phyloP scores from a whole-genome alignment of 2,888 invertebrate genomes.

The Euclidia mi region DNA sequence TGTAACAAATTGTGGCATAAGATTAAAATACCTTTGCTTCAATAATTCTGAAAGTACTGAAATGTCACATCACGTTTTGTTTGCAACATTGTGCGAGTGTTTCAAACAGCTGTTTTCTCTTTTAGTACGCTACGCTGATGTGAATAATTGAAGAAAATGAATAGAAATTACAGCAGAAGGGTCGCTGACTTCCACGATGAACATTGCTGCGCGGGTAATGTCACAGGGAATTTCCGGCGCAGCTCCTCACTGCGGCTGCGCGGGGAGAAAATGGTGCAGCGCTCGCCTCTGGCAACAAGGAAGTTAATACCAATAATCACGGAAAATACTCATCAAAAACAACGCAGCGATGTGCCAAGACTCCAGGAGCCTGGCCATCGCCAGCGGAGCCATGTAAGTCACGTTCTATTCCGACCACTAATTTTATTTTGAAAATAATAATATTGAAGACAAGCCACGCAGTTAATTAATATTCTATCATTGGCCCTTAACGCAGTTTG shows the following conservation, averaged over 20 bases:
- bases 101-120: slow-evolving; percentile 75
- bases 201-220: slow-evolving; percentile 87
- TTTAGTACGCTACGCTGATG: slow-evolving; percentile 82
- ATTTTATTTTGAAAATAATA: slow-evolving; percentile 50
- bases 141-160: slow-evolving; percentile 84
- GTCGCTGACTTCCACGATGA: slow-evolving; percentile 85
- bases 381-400: slow-evolving; percentile 90
- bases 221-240: slow-evolving; percentile 90
- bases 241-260: slow-evolving; percentile 92
- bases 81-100: slow-evolving; percentile 29
- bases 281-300: slow-evolving; percentile 87
- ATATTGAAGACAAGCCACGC: slow-evolving; percentile 61
- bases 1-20: too few species aligned
- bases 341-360: slow-evolving; percentile 84
- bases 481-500: slow-evolving; percentile 12
- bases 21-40: not conserved
- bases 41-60: slow-evolving; percentile 19
- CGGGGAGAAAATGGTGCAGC: slow-evolving; percentile 90
- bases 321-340: slow-evolving; percentile 89
- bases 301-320: slow-evolving; percentile 91
- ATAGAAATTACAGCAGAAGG: slow-evolving; percentile 81
- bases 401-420: slow-evolving; percentile 13
- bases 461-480: slow-evolving; percentile 28
- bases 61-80: slow-evolving; percentile 42
- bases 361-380: slow-evolving; percentile 85